Conservation (phyloP, 2,797 vertebrate species). For the Aeoliscus strigatus region DNA sequence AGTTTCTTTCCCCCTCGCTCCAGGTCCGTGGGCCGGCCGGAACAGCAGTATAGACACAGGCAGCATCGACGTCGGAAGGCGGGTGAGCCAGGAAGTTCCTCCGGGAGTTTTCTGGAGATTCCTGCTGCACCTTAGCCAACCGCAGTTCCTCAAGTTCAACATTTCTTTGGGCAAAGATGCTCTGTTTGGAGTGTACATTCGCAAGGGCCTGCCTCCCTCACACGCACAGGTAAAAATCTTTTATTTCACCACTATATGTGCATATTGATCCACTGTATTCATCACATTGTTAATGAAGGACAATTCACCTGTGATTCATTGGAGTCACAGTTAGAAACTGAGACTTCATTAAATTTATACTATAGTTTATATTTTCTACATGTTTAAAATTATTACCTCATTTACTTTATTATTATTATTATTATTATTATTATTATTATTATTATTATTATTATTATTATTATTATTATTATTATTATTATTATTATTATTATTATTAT, state of each 20-base stretch:
- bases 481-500: too few species aligned
- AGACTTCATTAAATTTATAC: too few species aligned
- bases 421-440: too few species aligned
- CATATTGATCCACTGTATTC: conserved; percentile 22
- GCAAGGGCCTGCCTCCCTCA: conserved; percentile 96
- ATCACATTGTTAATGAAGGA: conserved; percentile 9
- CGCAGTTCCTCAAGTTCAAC: conserved; percentile 99
- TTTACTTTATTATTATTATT: too few species aligned
- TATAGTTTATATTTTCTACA: too few species aligned
- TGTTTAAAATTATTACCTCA: too few species aligned
- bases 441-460: too few species aligned
- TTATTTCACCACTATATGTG: conserved; percentile 30
- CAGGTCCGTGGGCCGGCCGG: conserved; percentile 83
- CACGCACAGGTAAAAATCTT: conserved; percentile 85
- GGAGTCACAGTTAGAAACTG: conserved; percentile 45
- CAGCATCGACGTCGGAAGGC: conserved; percentile 87
- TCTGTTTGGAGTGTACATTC: conserved; percentile 94
- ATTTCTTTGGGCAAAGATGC: conserved; percentile 97
- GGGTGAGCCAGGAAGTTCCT: conserved; percentile 90
- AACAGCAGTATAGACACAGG: conserved; percentile 97
- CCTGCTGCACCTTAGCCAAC: conserved; percentile 92
- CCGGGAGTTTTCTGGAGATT: conserved; percentile 95
- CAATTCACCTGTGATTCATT: conserved; percentile 53
- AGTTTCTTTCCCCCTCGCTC: conserved; percentile 53
- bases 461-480: too few species aligned